Conservation (phyloP, 2,888 invertebrate genomes). For the Aphodius sticticus region DNA sequence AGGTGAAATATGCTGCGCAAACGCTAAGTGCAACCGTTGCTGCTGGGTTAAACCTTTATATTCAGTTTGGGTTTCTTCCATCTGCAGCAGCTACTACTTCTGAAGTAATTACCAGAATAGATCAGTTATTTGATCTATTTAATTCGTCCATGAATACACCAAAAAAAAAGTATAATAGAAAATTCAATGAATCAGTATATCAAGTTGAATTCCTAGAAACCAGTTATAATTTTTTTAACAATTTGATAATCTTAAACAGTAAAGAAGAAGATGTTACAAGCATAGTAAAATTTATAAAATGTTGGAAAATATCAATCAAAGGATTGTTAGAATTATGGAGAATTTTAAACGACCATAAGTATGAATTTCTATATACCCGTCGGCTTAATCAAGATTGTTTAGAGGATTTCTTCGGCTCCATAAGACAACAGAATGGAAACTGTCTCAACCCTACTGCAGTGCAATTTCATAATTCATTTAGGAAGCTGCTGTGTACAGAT, state of each 20-base stretch:
- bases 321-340: constrained; percentile 17
- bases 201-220: constrained; percentile 13
- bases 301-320: constrained; percentile 11
- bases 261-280: not conserved
- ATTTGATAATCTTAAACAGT: constrained; percentile 4
- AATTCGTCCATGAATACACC: constrained; percentile 10
- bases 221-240: constrained; percentile 8
- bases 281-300: constrained; percentile 14
- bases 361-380: too few species aligned
- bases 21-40: constrained; percentile 16
- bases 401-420: too few species aligned
- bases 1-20: constrained; percentile 15
- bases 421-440: too few species aligned
- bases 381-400: too few species aligned
- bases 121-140: constrained; percentile 18
- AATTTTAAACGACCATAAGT: not conserved
- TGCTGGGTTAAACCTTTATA: constrained; percentile 8
- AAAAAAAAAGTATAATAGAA: constrained; percentile 9
- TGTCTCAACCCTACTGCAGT: too few species aligned
- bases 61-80: not conserved
- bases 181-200: constrained; percentile 9
- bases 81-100: not conserved
- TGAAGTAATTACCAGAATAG: constrained; percentile 11
- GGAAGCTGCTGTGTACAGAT: too few species aligned
- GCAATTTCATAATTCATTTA: too few species aligned